phyloP scores from a whole-genome alignment of 2,888 invertebrate genomes.

The Meta bourneti region DNA sequence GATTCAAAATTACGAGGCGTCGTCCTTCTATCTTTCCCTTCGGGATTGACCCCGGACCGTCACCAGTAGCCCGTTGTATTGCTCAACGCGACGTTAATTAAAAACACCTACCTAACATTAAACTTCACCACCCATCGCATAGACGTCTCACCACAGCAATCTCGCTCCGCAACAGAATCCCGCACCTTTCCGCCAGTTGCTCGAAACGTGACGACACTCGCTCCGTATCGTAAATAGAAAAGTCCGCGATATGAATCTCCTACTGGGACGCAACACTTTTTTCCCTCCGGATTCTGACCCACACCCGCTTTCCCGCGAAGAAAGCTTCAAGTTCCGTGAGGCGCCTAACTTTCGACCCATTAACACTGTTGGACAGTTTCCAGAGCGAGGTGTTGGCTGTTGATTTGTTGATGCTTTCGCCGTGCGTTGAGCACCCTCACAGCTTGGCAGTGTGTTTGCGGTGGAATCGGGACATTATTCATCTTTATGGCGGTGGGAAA shows the following conservation, averaged over 20 bases:
- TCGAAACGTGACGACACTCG: neutral
- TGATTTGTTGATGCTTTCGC: constrained; percentile 29
- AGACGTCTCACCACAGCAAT: neutral
- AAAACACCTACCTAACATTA: too few species aligned
- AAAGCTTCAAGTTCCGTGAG: neutral
- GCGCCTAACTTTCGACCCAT: constrained; percentile 38
- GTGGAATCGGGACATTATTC: constrained; percentile 13
- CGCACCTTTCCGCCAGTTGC: neutral
- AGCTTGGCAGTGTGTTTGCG: neutral
- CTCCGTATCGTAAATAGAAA: constrained; percentile 19
- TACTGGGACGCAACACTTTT: constrained; percentile 16
- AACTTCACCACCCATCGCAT: too few species aligned
- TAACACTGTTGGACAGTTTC: constrained; percentile 55
- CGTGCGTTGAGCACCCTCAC: neutral
- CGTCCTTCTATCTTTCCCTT: too few species aligned
- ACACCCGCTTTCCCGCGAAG: neutral
- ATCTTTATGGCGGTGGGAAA: constrained; percentile 16
- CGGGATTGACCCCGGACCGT: too few species aligned
- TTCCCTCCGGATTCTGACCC: neutral
- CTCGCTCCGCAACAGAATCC: neutral
- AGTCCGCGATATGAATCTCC: constrained; percentile 17
- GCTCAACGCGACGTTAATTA: too few species aligned
- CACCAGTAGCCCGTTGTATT: too few species aligned
- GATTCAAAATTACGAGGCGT: too few species aligned
- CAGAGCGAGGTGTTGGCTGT: constrained; percentile 8